Evolutionary conservation across 2,888 invertebrate species (phyloP), one percentile per base, ranked within the genome.

Genomic region (Andrena fulva): DNA sequence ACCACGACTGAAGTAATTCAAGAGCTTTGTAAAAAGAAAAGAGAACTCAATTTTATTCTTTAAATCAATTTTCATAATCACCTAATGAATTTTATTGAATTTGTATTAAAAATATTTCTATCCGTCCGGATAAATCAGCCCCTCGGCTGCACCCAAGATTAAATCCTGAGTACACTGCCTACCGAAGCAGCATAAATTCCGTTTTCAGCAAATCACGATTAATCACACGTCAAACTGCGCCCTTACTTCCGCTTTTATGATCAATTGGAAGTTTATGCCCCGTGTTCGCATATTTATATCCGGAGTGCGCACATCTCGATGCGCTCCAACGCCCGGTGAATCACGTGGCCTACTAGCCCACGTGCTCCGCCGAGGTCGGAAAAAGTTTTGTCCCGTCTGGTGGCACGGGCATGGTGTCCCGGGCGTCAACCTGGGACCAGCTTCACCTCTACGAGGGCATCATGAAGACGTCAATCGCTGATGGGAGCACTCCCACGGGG

Each of bases 391-490:
- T 86, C 88, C 60, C 3, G 54, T 63, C 10, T 2, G 3, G 27
- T 6, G 1, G 7, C n/a, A 0, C 6, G 6, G 8, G n/a, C 3
- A 33, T 56, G 6, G 31, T 7, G 50, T n/a, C 35, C 48, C 50
- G 50, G 59, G 10, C 54, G 62, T 56, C 29, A 2, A 50, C 20
- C n/a, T 2, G 24, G 42, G 35, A 77, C 33, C 74, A 80, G 67
- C 80, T 70, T 33, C 54, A 42, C 20, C 60, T 54, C 72, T 54
- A 76, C 71, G 70, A 59, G 80, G 60, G 64, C 78, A 63, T 82
- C 86, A 89, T 88, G 86, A 91, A 90, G 89, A 90, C 83, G 89
- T 90, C 90, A 81, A 89, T 86, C 82, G 80, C 78, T 50, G 80
- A 82, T 76, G 66, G 62, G 72, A 71, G 70, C 62, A 84, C 86